Conservation (phyloP, 2,888 invertebrate species). For the Plagodis pulveraria region DNA sequence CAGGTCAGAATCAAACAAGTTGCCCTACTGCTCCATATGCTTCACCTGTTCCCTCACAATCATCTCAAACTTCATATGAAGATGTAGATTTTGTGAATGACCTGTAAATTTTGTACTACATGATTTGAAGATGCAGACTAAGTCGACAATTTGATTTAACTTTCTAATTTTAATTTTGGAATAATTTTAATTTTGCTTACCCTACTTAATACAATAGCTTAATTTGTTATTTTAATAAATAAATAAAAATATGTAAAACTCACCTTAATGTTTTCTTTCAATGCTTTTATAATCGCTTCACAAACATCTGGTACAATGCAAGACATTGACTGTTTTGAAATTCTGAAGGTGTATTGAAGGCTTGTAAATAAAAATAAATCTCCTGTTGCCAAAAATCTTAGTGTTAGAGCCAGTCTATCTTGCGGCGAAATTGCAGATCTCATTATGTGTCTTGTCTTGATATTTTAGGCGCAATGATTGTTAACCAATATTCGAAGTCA, state of each 20-base stretch:
- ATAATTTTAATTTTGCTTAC: neutral
- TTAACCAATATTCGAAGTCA: conserved; percentile 31
- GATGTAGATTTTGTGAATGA: conserved; percentile 1
- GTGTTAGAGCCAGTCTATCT: conserved; percentile 28
- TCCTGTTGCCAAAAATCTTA: conserved; percentile 32
- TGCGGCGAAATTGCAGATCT: conserved; percentile 26
- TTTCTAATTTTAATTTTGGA: conserved; percentile 2
- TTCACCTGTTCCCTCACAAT: conserved; percentile 1
- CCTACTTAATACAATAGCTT: neutral
- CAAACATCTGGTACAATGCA: conserved; percentile 31
- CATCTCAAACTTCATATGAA: conserved; percentile 1
- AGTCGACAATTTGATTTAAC: conserved; percentile 1
- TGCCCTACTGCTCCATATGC: conserved; percentile 1
- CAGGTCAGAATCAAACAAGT: conserved; percentile 1
- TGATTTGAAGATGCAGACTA: conserved; percentile 1
- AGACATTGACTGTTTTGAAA: conserved; percentile 31
- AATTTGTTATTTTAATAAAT: conserved; percentile 1
- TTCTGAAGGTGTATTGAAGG: conserved; percentile 29
- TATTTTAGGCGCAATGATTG: conserved; percentile 27
- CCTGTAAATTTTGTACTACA: conserved; percentile 1
- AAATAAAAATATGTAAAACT: conserved; percentile 2
- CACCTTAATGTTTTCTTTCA: conserved; percentile 25
- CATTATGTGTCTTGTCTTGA: conserved; percentile 26
- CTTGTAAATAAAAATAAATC: conserved; percentile 26
- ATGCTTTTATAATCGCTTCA: conserved; percentile 25